Evolutionary conservation across 64 coral and sea anemone species (phyloP), one percentile per base, ranked within the genome.

Genomic region (Trachythela sp.): DNA sequence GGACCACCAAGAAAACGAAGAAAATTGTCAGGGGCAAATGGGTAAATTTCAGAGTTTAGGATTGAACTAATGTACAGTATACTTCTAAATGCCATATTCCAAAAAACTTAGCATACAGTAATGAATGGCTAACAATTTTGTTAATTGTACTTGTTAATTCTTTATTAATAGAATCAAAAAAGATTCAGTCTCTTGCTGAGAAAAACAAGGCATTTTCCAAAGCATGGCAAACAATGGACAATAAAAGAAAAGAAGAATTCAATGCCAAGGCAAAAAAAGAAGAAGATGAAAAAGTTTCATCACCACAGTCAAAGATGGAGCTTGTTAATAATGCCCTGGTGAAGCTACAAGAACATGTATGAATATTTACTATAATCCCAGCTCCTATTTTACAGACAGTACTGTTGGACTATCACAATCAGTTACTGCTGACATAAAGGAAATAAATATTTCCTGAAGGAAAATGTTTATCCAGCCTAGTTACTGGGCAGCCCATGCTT

Each of bases 311-410:
- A 68, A 68, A 22, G 59, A 31, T 68, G 59, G 59, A 68, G 15
- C 4, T 68, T 6, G 30, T 68, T 31, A 68, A 68, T 31, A 68
- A 68, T 68, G 59, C 59, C 59, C 18, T 68, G 59, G 59, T 68
- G 2, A 68, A 68, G 59, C 59, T 68, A 68, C 59, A 68, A 68
- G 59, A 68, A 68, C 59, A 68, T 68, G 59, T 68, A 31, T n/a
- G 59, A 6, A 68, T 7, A 68, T 68, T 14, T 68, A 45, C 42
- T 45, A 6, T n/a, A n/a, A n/a, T n/a, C n/a, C n/a, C n/a, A n/a
- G n/a, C n/a, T n/a, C n/a, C n/a, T n/a, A n/a, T n/a, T n/a, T n/a
- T n/a, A n/a, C n/a, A n/a, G n/a, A n/a, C 42, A 4, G 11, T 45
- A 45, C 11, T 45, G 42, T 45, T 45, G 42, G 42, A 45, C 4